Evolutionary conservation across 2,888 invertebrate genomes (phyloP), one percentile per base, ranked within the genome.

Genomic region (Eupithecia subumbrata): DNA sequence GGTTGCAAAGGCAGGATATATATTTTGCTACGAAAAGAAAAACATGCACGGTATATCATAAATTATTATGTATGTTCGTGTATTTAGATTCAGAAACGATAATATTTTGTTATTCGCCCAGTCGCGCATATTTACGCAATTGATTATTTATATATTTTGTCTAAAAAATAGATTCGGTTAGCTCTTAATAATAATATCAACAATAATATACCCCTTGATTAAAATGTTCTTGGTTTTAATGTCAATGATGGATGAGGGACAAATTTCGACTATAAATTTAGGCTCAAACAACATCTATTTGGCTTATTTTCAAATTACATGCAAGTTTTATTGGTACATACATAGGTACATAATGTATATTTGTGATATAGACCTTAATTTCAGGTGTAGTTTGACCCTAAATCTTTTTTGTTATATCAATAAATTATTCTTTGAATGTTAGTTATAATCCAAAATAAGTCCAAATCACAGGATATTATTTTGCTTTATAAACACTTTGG

Each of bases 381-480:
- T 56, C 34, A 66, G 66, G n/a, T 66, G 37, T 66, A 37, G 34
- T 66, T 66, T 37, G 66, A 66, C 66, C 66, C 66, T 66, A 66
- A 66, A 34, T n/a, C 1, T 8, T 3, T 37, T 22, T 56, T 22
- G 9, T 56, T 12, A 18, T 56, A 22, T 9, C 18, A 22, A n/a
- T 52, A 52, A 52, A 56, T 56, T 56, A 56, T 56, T 11, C 56
- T 56, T 56, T 22, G 4, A 22, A 63, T 43, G 22, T 25, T 22
- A 48, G 14, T 22, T 14, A 40, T 45, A 25, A 18, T 30, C 30
- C 30, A 30, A 3, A 30, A 30, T 30, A 30, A 2, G 30, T 69
- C 48, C 37, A 52, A 48, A 75, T 71, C 75, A 75, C 63, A 69
- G 18, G 68, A 68, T 30, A 64, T 64, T 30, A 3, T 22, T 66